Evolutionary conservation across 2,797 vertebrate species (phyloP), one percentile per base, ranked within the genome.

Genomic region (Parotocinclus haroldoi): DNA sequence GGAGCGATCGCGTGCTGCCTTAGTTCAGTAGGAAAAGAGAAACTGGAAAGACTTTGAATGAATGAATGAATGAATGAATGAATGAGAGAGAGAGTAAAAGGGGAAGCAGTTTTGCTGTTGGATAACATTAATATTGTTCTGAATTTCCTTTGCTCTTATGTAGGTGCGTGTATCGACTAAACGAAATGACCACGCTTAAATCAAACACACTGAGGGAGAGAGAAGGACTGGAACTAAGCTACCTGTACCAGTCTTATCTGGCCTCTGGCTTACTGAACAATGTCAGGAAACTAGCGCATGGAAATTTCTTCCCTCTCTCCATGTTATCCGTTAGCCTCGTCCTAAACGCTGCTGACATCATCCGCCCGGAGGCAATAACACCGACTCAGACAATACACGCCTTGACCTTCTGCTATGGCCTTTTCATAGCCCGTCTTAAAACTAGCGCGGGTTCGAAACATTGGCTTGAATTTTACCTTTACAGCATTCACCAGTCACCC

Each of bases 191-290:
- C 46, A 13, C 27, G 42, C 10, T 44, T 10, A 4, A 44, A 3
- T 10, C 10, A 44, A 63, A 74, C 63, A 49, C 44, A 50, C 54
- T 51, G 68, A 59, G 52, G 8, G 42, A 36, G 57, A 54, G 46
- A 38, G 39, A 53, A 14, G 54, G 42, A 54, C 9, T 7, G 39
- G 87, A 87, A 82, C 71, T 3, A 73, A 78, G 78, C 77, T 90
- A 91, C 90, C 88, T 91, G 87, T 85, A 84, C 74, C 66, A 83
- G 86, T 79, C 84, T 90, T 90, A 90, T 90, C 89, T 85, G 84
- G 69, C 72, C 85, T 82, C 81, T 84, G 83, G 80, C 81, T 82
- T 77, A 74, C 75, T 76, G 85, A 89, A 91, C 90, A 91, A 91
- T 91, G 79, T 81, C 87, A 90, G 90, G 90, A 91, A 91, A 86